Evolutionary conservation across 2,113 vertebrate genomes (phyloP).

Genomic region (Phoenicopterus ruber): DNA sequence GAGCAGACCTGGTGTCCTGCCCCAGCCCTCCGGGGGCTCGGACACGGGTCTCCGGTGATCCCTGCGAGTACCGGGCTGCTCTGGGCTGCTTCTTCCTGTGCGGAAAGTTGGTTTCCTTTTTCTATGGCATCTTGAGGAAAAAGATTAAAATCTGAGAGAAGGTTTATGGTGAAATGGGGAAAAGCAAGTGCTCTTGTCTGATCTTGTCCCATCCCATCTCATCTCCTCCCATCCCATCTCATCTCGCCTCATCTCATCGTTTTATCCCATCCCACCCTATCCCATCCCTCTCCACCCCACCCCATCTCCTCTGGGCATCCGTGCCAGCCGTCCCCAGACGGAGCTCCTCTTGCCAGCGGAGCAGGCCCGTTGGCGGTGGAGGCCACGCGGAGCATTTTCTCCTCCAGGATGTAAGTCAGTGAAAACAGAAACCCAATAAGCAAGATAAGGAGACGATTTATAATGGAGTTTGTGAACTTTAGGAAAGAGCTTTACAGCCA

Average conservation of each 20-base stretch:
- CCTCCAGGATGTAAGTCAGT: conserved; percentile 28
- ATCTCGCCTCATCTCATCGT: not conserved
- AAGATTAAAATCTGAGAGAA: not conserved
- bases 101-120: not conserved
- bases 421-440: conserved; percentile 54
- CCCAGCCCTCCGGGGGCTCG: accelerated
- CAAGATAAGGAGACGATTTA: conserved; percentile 62
- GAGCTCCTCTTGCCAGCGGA: not conserved
- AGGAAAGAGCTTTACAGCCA: conserved; percentile 49
- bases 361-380: not conserved
- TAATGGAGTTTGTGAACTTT: conserved; percentile 55
- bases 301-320: not conserved
- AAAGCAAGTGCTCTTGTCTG: not conserved
- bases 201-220: not conserved
- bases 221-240: not conserved
- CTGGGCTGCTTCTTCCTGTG: not conserved
- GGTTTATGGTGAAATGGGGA: not conserved
- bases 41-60: not conserved
- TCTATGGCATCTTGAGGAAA: not conserved
- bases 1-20: not conserved
- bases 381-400: not conserved
- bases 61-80: not conserved
- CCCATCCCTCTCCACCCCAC: not conserved
- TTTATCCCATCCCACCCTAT: no score
- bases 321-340: accelerated